phyloP scores from a whole-genome alignment of 2,888 invertebrate genomes.

The Acrobeloides nanus region DNA sequence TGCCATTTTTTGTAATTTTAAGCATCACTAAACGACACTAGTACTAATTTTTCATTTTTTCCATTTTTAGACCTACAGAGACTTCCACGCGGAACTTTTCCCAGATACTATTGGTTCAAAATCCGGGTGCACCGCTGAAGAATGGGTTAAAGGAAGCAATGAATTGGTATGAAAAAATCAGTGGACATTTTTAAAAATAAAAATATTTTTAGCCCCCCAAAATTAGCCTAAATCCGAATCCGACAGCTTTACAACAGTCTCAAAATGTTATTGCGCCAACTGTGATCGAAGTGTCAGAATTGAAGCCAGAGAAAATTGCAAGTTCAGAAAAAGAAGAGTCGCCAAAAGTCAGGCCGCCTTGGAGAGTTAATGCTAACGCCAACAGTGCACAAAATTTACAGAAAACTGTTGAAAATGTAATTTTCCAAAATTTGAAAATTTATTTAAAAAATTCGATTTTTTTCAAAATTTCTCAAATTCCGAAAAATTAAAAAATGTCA shows the following conservation, averaged over 20 bases:
- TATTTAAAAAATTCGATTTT: too few relatives aligned
- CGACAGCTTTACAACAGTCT: too few relatives aligned
- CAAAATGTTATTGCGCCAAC: too few relatives aligned
- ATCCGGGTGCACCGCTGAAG: constrained; percentile 70
- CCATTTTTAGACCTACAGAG: constrained; percentile 74
- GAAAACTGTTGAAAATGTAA: too few relatives aligned
- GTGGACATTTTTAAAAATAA: background rate
- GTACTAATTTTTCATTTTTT: too few relatives aligned
- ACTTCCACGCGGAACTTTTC: constrained; percentile 87
- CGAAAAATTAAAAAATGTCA: too few relatives aligned
- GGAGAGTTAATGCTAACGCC: background rate
- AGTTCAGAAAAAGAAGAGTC: background rate
- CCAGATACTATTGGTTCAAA: constrained; percentile 78
- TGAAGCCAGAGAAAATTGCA: background rate
- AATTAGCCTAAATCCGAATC: constrained; percentile 10
- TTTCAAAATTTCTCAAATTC: too few relatives aligned
- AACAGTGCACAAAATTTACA: background rate
- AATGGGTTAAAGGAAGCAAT: constrained; percentile 75
- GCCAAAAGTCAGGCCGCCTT: background rate
- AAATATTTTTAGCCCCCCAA: constrained; percentile 5
- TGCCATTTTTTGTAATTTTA: too few relatives aligned
- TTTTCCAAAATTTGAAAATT: too few relatives aligned
- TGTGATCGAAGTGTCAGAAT: background rate
- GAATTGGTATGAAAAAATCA: constrained; percentile 60
- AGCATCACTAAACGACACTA: too few relatives aligned